Evolutionary conservation across 2,888 invertebrate genomes (phyloP).

Genomic region (Proisotoma minuta): DNA sequence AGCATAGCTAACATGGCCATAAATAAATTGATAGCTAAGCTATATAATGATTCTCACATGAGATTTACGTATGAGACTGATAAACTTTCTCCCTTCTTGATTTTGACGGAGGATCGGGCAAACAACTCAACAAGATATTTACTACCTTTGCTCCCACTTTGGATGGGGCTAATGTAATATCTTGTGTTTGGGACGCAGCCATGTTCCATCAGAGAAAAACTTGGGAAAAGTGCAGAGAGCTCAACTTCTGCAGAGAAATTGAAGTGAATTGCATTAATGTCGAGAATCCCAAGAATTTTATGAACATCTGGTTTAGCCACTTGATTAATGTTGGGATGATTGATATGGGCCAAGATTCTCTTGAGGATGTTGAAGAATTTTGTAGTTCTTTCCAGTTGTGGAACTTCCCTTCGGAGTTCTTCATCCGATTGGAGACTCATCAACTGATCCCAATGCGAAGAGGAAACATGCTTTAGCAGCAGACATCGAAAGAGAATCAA

Average conservation of each 20-base stretch:
- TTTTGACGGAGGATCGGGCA: slow-evolving; percentile 39
- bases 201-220: slow-evolving; percentile 41
- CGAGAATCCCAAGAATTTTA: slow-evolving; percentile 43
- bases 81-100: slow-evolving; percentile 39
- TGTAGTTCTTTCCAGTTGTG: slow-evolving; percentile 42
- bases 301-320: slow-evolving; percentile 44
- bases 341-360: slow-evolving; percentile 28
- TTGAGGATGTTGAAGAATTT: slow-evolving; percentile 39
- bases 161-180: slow-evolving; percentile 49
- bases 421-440: slow-evolving; percentile 61
- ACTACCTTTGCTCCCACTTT: background rate
- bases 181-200: slow-evolving; percentile 39
- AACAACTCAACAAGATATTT: slow-evolving; percentile 35
- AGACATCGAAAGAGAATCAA: slow-evolving; percentile 57
- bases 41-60: too few species aligned
- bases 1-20: too few species aligned
- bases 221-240: slow-evolving; percentile 33
- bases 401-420: slow-evolving; percentile 54
- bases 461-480: slow-evolving; percentile 58
- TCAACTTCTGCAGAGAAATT: slow-evolving; percentile 33
- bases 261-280: slow-evolving; percentile 38
- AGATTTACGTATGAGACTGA: slow-evolving; percentile 43
- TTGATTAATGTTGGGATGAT: slow-evolving; percentile 30
- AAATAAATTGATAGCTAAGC: too few species aligned
- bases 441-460: slow-evolving; percentile 57